Conservation (phyloP, 2,113 vertebrate species). For the Nycticorax nycticorax region DNA sequence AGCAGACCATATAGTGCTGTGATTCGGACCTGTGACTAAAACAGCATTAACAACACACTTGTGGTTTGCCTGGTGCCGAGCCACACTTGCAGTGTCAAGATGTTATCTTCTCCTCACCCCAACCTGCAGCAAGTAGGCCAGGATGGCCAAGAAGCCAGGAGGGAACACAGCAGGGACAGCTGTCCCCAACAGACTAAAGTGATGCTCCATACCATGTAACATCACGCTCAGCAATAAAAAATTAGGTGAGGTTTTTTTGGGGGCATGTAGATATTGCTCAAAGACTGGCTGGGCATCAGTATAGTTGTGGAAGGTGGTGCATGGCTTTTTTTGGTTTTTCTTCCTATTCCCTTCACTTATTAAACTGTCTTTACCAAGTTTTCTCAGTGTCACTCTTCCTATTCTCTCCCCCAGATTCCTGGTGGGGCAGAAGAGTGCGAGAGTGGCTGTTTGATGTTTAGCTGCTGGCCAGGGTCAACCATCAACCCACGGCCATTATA, state of each 20-base stretch:
- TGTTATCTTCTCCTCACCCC: background rate
- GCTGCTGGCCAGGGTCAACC: background rate
- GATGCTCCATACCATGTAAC: background rate
- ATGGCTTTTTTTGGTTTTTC: background rate
- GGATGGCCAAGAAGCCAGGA: background rate
- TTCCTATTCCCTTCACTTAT: background rate
- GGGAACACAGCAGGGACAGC: background rate
- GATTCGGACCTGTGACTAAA: background rate
- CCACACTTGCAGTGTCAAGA: background rate
- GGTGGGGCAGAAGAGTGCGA: rapidly evolving
- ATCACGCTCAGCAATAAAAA: background rate
- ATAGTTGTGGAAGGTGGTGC: background rate
- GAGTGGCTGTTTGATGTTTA: background rate
- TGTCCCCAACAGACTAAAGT: background rate
- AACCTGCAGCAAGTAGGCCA: background rate
- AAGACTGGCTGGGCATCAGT: background rate
- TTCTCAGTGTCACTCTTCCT: background rate
- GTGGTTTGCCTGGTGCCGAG: background rate
- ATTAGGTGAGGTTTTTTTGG: background rate
- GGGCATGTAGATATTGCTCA: background rate
- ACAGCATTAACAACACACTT: background rate
- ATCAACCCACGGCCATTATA: background rate
- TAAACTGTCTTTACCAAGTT: background rate
- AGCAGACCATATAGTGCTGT: background rate
- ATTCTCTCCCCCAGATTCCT: background rate